Evolutionary conservation across 2,888 invertebrate species (phyloP).

Genomic region (Coelinius sp.): DNA sequence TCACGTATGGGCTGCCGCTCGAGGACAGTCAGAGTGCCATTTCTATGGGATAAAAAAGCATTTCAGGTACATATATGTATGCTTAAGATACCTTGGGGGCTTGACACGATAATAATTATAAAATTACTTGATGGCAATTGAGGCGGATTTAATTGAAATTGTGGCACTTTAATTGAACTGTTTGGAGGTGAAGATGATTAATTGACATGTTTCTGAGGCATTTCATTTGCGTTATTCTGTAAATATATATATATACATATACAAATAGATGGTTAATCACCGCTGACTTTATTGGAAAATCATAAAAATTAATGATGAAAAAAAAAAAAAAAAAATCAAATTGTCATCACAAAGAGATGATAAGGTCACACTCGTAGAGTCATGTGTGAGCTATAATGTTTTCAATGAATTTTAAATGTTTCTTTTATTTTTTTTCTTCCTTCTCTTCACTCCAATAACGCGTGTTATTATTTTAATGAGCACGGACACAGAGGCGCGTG

Average conservation of each 20-base stretch:
- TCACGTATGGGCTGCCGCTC: constrained; percentile 18
- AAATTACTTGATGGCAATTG: constrained; percentile 44
- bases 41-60: constrained; percentile 6
- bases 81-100: constrained; percentile 31
- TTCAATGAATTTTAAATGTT: background rate
- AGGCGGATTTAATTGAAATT: constrained; percentile 44
- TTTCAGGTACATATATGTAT: background rate
- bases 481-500: constrained; percentile 31
- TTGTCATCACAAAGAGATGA: too few relatives aligned
- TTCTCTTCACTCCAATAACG: too few relatives aligned
- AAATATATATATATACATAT: too few relatives aligned
- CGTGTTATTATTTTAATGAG: constrained; percentile 30
- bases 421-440: background rate
- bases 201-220: constrained; percentile 12
- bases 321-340: too few relatives aligned
- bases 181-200: constrained; percentile 16
- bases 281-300: too few relatives aligned
- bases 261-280: too few relatives aligned
- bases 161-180: constrained; percentile 39
- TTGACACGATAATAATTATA: constrained; percentile 48
- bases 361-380: too few relatives aligned
- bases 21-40: constrained; percentile 29
- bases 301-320: too few relatives aligned
- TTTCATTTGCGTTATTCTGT: too few relatives aligned
- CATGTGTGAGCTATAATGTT: too few relatives aligned